These are phyloP conservation scores for Rosalia funebris DNA, from an alignment of 2,888 invertebrate species.

Conservation along the genomic window DNA sequence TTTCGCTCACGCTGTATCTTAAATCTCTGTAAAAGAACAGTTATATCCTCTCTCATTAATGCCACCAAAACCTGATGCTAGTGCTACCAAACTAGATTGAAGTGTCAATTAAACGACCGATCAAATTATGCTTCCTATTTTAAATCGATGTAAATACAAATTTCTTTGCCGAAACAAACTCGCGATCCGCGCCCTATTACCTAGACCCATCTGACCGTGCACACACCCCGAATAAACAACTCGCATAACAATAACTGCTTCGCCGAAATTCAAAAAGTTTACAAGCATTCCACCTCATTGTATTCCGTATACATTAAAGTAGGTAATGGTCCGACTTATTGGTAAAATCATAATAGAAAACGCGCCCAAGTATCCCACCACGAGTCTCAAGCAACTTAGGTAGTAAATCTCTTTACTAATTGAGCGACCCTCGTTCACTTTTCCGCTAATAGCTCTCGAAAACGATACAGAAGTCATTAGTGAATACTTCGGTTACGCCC, in stretches of 20 bases:
- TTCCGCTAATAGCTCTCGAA: constrained; percentile 61
- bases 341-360: constrained; percentile 44
- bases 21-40: no score
- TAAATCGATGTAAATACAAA: no score
- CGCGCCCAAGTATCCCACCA: constrained; percentile 47
- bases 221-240: constrained; percentile 8
- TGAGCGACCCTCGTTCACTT: constrained; percentile 57
- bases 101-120: no score
- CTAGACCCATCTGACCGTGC: constrained; percentile 24
- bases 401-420: constrained; percentile 57
- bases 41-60: no score
- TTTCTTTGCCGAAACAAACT: neutral
- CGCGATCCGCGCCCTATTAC: constrained; percentile 3
- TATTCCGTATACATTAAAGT: constrained; percentile 25
- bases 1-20: no score
- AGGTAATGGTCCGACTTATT: constrained; percentile 27
- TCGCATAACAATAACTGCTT: constrained; percentile 17
- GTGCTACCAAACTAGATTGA: no score
- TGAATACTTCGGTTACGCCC: constrained; percentile 22
- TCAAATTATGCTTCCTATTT: no score
- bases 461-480: constrained; percentile 57
- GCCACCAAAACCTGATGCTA: no score
- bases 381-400: constrained; percentile 40
- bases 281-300: constrained; percentile 28
- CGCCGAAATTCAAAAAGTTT: constrained; percentile 19